Base-by-base conservation (phyloP, 1,140 invertebrate species). In the Wiebesia pumilae region DNA sequence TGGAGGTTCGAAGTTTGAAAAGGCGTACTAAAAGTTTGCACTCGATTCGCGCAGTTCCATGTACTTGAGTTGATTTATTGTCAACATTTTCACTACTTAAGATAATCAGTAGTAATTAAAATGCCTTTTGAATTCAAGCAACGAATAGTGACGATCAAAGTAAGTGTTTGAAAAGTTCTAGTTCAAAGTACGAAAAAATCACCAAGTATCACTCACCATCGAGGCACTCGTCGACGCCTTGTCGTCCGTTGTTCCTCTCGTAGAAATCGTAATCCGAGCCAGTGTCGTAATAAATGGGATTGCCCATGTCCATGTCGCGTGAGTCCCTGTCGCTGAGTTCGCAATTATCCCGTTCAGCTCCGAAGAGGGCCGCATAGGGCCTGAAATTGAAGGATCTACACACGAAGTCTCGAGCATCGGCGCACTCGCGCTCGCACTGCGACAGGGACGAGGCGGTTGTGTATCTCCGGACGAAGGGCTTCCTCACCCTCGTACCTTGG, bases 281-380 rank as follows among this genome's bases (percentile, higher is more conserved):
- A 47, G 94, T 95, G 90, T 98, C 97, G 90, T 98, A 98, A 90
- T 97, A 96, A 73, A 96, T 95, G 3, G 97, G 96, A 94, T 98
- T 97, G 30, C 96, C 96, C 71, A 97, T 95, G 90, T 98, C 97
- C 90, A 98, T 94, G 89, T 97, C 97, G 69, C 97, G 94, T 0
- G 97, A 96, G 91, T 98, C 97, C 80, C 97, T 95, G 89, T 98
- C 97, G 90, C 97, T 98, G 1, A 98, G 93, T 92, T 98, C 97
- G 91, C 97, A 98, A 90, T 98, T 98, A 87, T 98, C 97, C 62
- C 96, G 94, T 81, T 97, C 96, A 0, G 95, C 95, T 14, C 95
- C 96, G 87, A 95, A 97, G 43, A 94, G 95, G 90, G 94, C 94
- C 58, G 95, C 93, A 75, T 92, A 93, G 0, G 91, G 90, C 94